These are phyloP conservation scores for Papio anubis DNA, from an alignment of 2,113 vertebrate species.

Conservation along the genomic window DNA sequence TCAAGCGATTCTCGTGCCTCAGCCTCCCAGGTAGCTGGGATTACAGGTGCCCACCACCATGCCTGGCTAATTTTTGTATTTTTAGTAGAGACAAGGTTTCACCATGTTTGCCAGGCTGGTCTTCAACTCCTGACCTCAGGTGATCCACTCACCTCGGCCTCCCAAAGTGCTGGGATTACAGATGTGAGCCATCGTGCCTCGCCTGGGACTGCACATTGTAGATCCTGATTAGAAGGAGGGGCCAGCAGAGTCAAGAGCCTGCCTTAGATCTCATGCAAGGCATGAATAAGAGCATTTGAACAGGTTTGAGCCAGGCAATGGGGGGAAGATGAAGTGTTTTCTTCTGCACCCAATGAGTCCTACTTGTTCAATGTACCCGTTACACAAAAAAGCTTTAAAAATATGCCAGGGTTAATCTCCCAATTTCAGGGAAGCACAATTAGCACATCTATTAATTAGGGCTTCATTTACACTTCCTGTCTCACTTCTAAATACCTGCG, in stretches of 20 bases:
- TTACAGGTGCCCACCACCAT: too few relatives aligned
- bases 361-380: neutral
- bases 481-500: neutral
- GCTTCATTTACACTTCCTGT: neutral
- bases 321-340: neutral
- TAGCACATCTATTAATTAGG: neutral
- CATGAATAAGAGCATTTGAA: neutral
- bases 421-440: neutral
- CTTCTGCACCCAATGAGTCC: neutral
- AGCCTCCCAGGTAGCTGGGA: too few relatives aligned
- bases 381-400: neutral
- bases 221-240: neutral
- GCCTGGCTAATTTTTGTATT: too few relatives aligned
- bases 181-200: too few relatives aligned
- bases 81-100: too few relatives aligned
- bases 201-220: neutral
- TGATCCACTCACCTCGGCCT: too few relatives aligned
- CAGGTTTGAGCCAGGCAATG: neutral
- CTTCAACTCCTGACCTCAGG: too few relatives aligned
- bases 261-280: neutral
- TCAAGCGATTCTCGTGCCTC: neutral
- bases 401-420: neutral
- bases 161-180: too few relatives aligned
- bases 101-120: too few relatives aligned
- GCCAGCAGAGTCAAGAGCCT: neutral